Percentiles rank a stretch among this genome's conserved stretches.
These are phyloP conservation scores for Uria lomvia DNA, from an alignment of 2,113 vertebrate species.

Conservation along the genomic window DNA sequence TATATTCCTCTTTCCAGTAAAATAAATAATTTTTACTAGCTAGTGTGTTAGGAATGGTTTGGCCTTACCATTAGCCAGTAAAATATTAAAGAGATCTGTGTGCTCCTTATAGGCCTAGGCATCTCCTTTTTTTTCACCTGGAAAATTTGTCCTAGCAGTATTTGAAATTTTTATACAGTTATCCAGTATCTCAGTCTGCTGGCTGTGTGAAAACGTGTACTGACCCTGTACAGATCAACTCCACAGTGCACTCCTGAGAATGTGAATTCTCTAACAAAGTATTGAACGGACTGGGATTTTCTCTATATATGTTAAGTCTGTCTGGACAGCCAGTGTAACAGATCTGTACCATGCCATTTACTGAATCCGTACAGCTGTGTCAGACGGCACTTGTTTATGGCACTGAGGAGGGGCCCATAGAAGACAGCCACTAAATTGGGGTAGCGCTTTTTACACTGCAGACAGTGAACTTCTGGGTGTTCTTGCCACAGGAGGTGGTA, in stretches of 20 bases:
- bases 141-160: background rate
- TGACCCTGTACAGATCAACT: background rate
- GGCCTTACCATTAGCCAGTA: background rate
- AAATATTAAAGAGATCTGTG: background rate
- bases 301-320: background rate
- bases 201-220: background rate
- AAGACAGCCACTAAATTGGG: background rate
- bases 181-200: background rate
- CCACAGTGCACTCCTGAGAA: background rate
- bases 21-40: background rate
- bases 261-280: background rate
- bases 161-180: background rate
- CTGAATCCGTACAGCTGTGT: too few species aligned
- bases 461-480: background rate
- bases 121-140: background rate
- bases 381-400: background rate
- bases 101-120: background rate
- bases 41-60: background rate
- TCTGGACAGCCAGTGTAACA: background rate
- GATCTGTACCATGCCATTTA: too few species aligned
- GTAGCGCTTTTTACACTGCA: background rate
- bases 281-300: background rate
- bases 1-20: background rate
- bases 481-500: background rate
- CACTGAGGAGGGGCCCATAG: background rate